phyloP scores from a whole-genome alignment of 2,113 vertebrate species.

The Origma solitaria region DNA sequence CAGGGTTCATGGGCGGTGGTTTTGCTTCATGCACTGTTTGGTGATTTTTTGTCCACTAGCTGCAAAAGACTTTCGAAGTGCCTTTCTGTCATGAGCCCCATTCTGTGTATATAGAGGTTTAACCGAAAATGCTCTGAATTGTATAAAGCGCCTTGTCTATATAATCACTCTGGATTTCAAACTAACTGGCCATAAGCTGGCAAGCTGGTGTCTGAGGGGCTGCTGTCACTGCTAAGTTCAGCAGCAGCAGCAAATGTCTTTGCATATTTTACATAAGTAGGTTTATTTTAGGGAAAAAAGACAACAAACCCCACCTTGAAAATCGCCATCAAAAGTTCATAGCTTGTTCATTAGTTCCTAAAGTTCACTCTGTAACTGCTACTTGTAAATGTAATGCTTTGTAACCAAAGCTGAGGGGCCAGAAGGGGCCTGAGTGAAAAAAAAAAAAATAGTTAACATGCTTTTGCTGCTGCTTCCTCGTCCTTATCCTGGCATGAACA shows the following conservation, averaged over 20 bases:
- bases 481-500: not conserved
- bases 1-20: not conserved
- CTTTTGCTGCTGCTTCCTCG: not conserved
- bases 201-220: not conserved
- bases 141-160: rapidly evolving
- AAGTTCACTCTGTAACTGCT: not conserved
- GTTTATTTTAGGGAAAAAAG: not conserved
- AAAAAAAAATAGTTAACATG: not conserved
- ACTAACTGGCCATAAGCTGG: not conserved
- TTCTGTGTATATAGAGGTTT: not conserved
- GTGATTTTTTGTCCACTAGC: not conserved
- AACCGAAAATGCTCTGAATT: not conserved
- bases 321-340: not conserved
- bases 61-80: not conserved
- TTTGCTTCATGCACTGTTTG: not conserved
- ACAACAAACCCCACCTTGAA: not conserved
- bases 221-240: not conserved
- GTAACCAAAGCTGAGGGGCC: not conserved
- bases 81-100: not conserved
- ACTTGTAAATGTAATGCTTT: not conserved
- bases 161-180: not conserved
- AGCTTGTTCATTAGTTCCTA: not conserved
- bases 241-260: not conserved
- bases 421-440: not conserved
- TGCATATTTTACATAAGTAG: not conserved